Evolutionary conservation across 1,140 invertebrate genomes (phyloP).

Genomic region (Metaphire vulgaris): DNA sequence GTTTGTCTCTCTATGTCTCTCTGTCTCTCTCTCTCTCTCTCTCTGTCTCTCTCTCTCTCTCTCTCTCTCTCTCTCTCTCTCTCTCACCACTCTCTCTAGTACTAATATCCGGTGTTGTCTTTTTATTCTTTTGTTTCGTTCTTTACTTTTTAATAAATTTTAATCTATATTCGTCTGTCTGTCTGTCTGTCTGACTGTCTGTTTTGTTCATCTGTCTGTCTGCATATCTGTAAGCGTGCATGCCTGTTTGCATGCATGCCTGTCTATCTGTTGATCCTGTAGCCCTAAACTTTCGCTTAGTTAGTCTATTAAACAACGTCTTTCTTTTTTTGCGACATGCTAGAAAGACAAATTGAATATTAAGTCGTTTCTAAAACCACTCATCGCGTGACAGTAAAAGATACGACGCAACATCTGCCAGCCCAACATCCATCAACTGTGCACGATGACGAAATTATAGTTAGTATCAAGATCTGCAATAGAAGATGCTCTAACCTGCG

Average conservation of each 20-base stretch:
- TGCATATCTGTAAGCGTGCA: neutral
- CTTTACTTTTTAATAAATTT: too few species aligned
- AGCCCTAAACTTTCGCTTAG: neutral
- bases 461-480: too few species aligned
- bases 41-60: too few species aligned
- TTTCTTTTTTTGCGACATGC: neutral
- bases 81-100: too few species aligned
- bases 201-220: neutral
- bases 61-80: too few species aligned
- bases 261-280: neutral
- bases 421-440: neutral
- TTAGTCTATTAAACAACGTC: neutral
- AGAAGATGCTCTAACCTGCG: too few species aligned
- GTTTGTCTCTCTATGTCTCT: too few species aligned
- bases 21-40: too few species aligned
- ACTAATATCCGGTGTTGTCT: too few species aligned
- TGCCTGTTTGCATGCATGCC: neutral
- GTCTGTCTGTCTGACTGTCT: neutral
- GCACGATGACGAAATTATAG: neutral
- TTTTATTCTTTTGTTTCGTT: too few species aligned
- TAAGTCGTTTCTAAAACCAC: too few species aligned
- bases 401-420: neutral
- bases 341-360: neutral
- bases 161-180: neutral
- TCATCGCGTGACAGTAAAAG: too few species aligned